phyloP scores from a whole-genome alignment of 2,113 vertebrate genomes.

The human region GRCh38 chr6:3996001-3996500 shows the following conservation, averaged over 20 bases:
- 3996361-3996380: background rate
- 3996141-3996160: background rate
- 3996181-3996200: background rate
- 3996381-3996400: conserved; percentile 17
- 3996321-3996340: background rate
- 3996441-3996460: background rate
- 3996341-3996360: background rate
- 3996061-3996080: background rate
- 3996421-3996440: background rate
- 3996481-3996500: background rate
- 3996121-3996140: background rate
- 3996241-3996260: background rate
- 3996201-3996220: background rate
- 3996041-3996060: background rate
- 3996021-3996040: background rate
- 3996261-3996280: background rate
- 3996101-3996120: background rate
- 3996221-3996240: background rate
- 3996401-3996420: background rate
- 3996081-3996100: background rate
- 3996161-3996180: background rate
- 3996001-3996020: background rate
- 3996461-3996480: background rate
- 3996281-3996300: background rate
- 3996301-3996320: background rate